phyloP scores from a whole-genome alignment of 2,797 vertebrate species.

The Chiloscyllium punctatum region DNA sequence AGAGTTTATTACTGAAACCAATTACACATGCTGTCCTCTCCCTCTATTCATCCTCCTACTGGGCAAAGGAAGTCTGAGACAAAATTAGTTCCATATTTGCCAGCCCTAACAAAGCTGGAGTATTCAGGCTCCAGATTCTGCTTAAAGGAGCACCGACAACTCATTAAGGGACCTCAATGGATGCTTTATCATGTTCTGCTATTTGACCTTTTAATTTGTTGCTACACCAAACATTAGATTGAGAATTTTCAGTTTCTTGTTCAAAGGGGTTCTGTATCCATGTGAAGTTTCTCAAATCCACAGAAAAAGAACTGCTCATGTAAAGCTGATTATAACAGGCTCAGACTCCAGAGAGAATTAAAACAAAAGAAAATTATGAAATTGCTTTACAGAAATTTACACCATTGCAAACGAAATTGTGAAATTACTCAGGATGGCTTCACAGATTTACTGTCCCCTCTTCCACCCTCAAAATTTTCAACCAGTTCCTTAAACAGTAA shows the following conservation, averaged over 20 bases:
- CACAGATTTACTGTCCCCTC: background rate
- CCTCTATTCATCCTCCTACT: conserved; percentile 23
- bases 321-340: background rate
- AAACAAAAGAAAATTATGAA: background rate
- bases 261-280: background rate
- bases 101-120: background rate
- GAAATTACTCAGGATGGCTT: background rate
- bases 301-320: background rate
- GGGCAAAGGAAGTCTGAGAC: conserved; percentile 34
- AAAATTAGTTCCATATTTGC: conserved; percentile 37
- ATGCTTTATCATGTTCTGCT: background rate
- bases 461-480: background rate
- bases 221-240: background rate
- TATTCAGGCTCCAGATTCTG: background rate
- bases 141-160: background rate
- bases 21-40: conserved; percentile 30
- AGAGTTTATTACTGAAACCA: conserved; percentile 38
- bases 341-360: no score
- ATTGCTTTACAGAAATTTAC: background rate
- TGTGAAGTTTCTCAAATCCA: no score
- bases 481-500: background rate
- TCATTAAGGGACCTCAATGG: conserved; percentile 5
- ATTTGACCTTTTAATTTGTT: background rate
- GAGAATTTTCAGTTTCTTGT: background rate
- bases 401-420: background rate